phyloP scores from a whole-genome alignment of 2,888 invertebrate genomes.

The Cantharis rustica region DNA sequence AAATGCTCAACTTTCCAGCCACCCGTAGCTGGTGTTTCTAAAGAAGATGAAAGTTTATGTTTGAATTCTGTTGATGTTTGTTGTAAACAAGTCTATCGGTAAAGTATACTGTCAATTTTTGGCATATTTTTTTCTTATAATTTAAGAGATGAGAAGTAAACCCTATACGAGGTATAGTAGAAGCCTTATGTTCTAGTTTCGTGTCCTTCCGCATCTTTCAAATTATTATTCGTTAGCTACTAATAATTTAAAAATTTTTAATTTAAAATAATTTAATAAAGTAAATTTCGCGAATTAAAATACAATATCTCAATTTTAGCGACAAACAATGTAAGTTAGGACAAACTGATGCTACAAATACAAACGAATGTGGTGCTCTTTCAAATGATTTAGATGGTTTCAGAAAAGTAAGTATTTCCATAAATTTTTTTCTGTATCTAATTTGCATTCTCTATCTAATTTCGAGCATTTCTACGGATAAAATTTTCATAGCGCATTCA shows the following conservation, averaged over 20 bases:
- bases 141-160: no score
- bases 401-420: conserved; percentile 30
- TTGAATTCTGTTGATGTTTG: conserved; percentile 68
- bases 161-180: no score
- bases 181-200: no score
- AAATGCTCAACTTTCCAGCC: conserved; percentile 47
- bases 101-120: conserved; percentile 5
- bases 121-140: no score
- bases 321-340: conserved; percentile 60
- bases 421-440: no score
- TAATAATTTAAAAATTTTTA: no score
- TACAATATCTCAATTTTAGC: conserved; percentile 46
- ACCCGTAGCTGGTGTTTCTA: conserved; percentile 60
- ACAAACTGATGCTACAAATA: conserved; percentile 58
- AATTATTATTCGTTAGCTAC: no score
- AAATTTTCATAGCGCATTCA: no score
- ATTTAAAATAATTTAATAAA: no score
- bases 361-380: conserved; percentile 48
- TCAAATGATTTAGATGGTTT: conserved; percentile 23
- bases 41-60: conserved; percentile 65
- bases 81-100: conserved; percentile 62
- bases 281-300: background rate
- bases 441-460: background rate
- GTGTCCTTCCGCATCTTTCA: no score
- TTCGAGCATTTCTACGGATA: no score